These are phyloP conservation scores for Camelus dromedarius DNA, from an alignment of 2,113 vertebrate species.

Conservation along the genomic window DNA sequence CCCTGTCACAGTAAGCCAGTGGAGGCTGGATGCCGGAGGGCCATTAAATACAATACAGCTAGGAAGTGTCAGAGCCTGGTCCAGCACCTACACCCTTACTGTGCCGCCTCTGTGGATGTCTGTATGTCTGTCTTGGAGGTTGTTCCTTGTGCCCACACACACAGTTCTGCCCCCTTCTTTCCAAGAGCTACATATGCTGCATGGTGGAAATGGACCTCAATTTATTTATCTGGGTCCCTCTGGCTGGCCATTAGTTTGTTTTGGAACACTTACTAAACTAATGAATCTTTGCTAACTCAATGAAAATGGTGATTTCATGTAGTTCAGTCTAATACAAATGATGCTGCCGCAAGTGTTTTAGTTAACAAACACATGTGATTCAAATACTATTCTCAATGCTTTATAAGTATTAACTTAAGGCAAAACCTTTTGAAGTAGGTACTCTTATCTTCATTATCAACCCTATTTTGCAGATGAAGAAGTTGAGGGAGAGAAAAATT, in stretches of 20 bases:
- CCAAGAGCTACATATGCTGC: neutral
- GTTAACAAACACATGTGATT: neutral
- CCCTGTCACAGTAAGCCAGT: neutral
- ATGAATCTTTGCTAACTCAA: neutral
- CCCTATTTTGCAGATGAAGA: slow-evolving; percentile 10
- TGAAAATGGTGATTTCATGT: neutral
- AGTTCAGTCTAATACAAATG: neutral
- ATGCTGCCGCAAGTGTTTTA: neutral
- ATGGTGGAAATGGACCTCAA: neutral
- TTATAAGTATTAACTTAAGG: neutral
- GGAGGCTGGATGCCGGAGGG: neutral
- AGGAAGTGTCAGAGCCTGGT: neutral
- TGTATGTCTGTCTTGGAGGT: neutral
- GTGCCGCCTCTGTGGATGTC: neutral
- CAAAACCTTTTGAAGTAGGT: neutral
- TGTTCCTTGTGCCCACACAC: neutral
- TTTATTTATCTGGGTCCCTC: neutral
- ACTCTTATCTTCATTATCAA: neutral
- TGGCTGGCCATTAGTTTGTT: slow-evolving; percentile 9
- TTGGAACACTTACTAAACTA: neutral
- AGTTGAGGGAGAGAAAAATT: slow-evolving; percentile 21
- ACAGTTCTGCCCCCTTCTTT: neutral
- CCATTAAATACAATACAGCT: too few relatives aligned
- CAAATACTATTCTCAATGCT: neutral
- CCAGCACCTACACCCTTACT: fast-evolving